Base-by-base conservation (phyloP, 2,888 invertebrate genomes). In the Elysia crispata region DNA sequence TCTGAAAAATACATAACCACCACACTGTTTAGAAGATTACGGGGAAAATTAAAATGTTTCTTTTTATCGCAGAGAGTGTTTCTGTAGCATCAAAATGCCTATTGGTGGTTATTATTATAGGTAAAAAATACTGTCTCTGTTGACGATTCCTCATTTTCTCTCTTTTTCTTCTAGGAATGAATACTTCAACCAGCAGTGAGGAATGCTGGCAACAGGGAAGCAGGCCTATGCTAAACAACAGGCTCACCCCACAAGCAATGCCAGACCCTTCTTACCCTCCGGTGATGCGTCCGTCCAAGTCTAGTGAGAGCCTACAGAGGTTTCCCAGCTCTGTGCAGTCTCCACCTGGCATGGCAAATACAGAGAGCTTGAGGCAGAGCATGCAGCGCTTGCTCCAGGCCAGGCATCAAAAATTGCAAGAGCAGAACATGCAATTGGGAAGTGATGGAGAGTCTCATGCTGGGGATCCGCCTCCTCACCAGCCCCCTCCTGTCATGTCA, bases 161-260 rank as follows among this genome's bases (percentile, higher is more conserved):
- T 23, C 15, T 15, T 23, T 64, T 57, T 28, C 50, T 73, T 64
- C 30, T 64, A 80, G 83, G 81, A 15, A 64, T 84, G n/a, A 86
- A 86, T 64, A 84, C 80, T 20, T 88, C 87, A 0, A 81, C 85
- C 23, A 86, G 84, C 66, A 87, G 85, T 81, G 87, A 88, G 67
- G 87, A 88, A 62, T 81, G 83, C 83, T 82, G 81, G 82, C 60
- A 81, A 77, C 79, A 79, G 72, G 28, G 69, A 66, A 31, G 89
- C 75, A 69, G 77, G 67, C 30, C 69, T 67, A 33, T 60, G 30
- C 41, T 41, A 6, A 41, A 41, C 41, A 90, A 90, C 73, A 92
- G 94, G 72, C 91, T 95, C 74, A 95, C 94, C 11, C 95, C 95
- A 30, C 93, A 95, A 75, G 95, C 95, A 1, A 94, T 95, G 94